phyloP scores from a whole-genome alignment of 2,888 invertebrate genomes.

The Meloe dianella region DNA sequence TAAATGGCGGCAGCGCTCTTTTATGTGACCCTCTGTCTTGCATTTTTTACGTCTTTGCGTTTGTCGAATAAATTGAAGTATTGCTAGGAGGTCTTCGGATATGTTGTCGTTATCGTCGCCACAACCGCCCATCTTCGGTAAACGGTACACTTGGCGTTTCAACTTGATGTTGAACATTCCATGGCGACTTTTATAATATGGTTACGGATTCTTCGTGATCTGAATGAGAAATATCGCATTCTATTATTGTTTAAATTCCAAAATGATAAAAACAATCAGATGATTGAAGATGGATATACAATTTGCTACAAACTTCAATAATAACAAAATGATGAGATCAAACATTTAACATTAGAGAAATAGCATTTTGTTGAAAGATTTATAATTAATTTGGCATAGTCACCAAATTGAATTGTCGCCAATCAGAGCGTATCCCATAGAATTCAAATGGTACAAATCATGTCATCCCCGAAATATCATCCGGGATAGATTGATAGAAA shows the following conservation, averaged over 20 bases:
- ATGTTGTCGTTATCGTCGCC: neutral
- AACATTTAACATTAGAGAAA: neutral
- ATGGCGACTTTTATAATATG: slow-evolving; percentile 50
- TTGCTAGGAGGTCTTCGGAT: neutral
- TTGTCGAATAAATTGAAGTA: neutral
- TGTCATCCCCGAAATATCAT: neutral
- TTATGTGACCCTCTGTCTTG: neutral
- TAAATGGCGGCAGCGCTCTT: slow-evolving; percentile 6
- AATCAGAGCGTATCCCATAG: neutral
- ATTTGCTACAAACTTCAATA: neutral
- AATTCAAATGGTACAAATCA: slow-evolving; percentile 6
- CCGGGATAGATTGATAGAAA: neutral
- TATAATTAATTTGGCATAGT: neutral
- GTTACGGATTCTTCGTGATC: slow-evolving; percentile 40
- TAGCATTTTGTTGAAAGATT: neutral
- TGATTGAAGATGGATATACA: neutral
- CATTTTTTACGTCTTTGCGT: neutral
- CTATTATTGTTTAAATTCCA: slow-evolving; percentile 31
- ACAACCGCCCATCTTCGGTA: slow-evolving; percentile 35
- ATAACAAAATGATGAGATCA: neutral
- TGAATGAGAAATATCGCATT: slow-evolving; percentile 30
- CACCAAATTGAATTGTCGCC: neutral
- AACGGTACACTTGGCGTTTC: slow-evolving; percentile 44
- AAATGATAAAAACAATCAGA: neutral
- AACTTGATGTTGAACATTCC: slow-evolving; percentile 48